A percentile compares a stretch with the other conserved stretches of the same genome.
These are phyloP conservation scores for Lepus americanus DNA, from an alignment of 2,113 vertebrate species.

Conservation along the genomic window DNA sequence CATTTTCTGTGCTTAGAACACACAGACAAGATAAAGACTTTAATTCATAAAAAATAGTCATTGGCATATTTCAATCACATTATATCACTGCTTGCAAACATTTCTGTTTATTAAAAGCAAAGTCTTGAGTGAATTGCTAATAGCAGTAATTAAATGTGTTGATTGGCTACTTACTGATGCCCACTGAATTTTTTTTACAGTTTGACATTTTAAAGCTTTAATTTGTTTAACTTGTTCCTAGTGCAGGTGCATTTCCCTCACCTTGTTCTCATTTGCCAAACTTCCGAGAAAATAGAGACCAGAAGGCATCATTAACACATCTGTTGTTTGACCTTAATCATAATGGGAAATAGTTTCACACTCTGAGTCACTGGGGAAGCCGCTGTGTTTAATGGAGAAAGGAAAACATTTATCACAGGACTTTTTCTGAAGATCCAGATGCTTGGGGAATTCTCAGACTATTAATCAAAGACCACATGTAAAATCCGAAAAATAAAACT, in stretches of 20 bases:
- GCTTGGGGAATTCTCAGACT: slow-evolving; percentile 68
- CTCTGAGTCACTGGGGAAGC: slow-evolving; percentile 23
- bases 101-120: slow-evolving; percentile 71
- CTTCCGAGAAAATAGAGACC: slow-evolving; percentile 66
- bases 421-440: slow-evolving; percentile 66
- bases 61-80: slow-evolving; percentile 68
- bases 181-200: slow-evolving; percentile 72
- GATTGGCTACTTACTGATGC: slow-evolving; percentile 77
- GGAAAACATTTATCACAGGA: slow-evolving; percentile 74
- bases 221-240: not conserved
- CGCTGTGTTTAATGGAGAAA: slow-evolving; percentile 23
- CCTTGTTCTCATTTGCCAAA: slow-evolving; percentile 69
- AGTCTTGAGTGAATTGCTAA: slow-evolving; percentile 67
- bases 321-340: slow-evolving; percentile 19
- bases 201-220: slow-evolving; percentile 57
- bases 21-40: slow-evolving; percentile 17
- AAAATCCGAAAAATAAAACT: slow-evolving; percentile 60
- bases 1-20: not conserved
- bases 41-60: slow-evolving; percentile 62
- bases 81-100: slow-evolving; percentile 64
- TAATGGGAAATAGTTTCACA: slow-evolving; percentile 27
- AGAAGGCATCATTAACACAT: slow-evolving; percentile 77
- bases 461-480: slow-evolving; percentile 70
- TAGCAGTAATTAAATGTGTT: slow-evolving; percentile 84
- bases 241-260: slow-evolving; percentile 27